These are phyloP conservation scores for Holothuria glaberrima DNA, from an alignment of 35 echinoderm and acorn worm species.

Conservation along the genomic window DNA sequence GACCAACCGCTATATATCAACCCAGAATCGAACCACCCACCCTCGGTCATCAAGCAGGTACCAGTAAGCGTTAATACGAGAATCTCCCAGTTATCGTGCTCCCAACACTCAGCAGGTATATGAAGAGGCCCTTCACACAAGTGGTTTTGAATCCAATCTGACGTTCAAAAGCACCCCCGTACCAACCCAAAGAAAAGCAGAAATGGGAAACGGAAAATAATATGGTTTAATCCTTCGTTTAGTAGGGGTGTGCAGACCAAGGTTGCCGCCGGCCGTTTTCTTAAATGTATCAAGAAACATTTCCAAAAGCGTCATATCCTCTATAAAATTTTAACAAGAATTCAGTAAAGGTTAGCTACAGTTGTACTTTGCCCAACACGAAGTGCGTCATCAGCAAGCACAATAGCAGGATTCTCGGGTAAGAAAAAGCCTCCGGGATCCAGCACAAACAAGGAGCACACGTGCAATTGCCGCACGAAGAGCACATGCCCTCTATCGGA, in stretches of 20 bases:
- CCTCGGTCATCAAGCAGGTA: conserved; percentile 23
- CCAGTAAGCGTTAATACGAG: too few relatives aligned
- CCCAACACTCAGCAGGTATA: too few relatives aligned
- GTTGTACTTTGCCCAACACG: too few relatives aligned
- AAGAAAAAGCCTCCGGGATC: not conserved
- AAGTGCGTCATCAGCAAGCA: not conserved
- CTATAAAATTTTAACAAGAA: too few relatives aligned
- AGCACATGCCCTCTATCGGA: conserved; percentile 15
- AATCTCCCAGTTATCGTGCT: too few relatives aligned
- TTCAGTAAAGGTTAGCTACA: too few relatives aligned
- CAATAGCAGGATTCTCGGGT: not conserved
- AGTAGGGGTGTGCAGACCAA: conserved; percentile 8
- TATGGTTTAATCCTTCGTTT: not conserved
- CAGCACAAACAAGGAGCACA: not conserved
- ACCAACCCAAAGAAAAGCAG: too few relatives aligned
- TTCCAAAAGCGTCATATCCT: too few relatives aligned
- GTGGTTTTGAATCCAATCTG: not conserved
- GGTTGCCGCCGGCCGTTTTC: not conserved
- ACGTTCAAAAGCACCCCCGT: not conserved
- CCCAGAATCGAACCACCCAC: conserved; percentile 48
- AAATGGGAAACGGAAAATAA: not conserved
- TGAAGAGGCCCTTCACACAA: too few relatives aligned
- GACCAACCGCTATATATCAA: conserved; percentile 48
- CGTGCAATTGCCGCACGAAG: not conserved
- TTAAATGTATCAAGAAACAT: too few relatives aligned